phyloP scores from a whole-genome alignment of 2,113 vertebrate species.

The Brevimyrus niger region DNA sequence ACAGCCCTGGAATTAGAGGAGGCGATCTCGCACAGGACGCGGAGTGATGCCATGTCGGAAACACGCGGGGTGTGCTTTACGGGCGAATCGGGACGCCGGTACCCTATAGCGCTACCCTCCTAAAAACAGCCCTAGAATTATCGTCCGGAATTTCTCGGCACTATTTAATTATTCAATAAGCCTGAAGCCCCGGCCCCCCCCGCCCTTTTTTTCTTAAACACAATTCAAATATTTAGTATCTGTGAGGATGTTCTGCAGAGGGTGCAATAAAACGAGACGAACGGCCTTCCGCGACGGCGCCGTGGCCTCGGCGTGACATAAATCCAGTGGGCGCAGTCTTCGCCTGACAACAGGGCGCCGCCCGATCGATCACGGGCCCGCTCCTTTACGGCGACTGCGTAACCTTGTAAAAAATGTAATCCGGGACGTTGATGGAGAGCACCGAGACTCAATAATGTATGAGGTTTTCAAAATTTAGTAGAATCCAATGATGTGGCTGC shows the following conservation, averaged over 20 bases:
- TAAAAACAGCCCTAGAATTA: neutral
- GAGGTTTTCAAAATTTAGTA: slow-evolving; percentile 4
- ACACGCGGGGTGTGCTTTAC: neutral
- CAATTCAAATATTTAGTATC: slow-evolving; percentile 8
- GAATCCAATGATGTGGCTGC: neutral
- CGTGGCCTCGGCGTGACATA: neutral
- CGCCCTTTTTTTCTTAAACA: too few species aligned
- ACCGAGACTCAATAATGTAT: slow-evolving; percentile 1
- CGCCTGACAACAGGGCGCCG: neutral
- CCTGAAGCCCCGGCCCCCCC: neutral
- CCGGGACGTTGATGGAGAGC: neutral
- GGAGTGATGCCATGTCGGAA: neutral
- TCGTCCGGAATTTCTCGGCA: neutral
- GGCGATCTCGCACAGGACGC: neutral
- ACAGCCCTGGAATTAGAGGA: neutral
- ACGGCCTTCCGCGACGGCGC: neutral
- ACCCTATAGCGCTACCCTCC: neutral
- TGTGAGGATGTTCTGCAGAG: neutral
- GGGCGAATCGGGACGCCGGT: neutral
- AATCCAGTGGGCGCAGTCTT: neutral
- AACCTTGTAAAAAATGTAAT: slow-evolving; percentile 7
- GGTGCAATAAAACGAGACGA: neutral
- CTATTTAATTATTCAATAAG: neutral
- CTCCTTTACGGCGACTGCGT: slow-evolving; percentile 3
- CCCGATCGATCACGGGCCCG: neutral